Evolutionary conservation across 2,113 vertebrate species (phyloP), one percentile per base, ranked within the genome.

Genomic region (Furnarius figulus): DNA sequence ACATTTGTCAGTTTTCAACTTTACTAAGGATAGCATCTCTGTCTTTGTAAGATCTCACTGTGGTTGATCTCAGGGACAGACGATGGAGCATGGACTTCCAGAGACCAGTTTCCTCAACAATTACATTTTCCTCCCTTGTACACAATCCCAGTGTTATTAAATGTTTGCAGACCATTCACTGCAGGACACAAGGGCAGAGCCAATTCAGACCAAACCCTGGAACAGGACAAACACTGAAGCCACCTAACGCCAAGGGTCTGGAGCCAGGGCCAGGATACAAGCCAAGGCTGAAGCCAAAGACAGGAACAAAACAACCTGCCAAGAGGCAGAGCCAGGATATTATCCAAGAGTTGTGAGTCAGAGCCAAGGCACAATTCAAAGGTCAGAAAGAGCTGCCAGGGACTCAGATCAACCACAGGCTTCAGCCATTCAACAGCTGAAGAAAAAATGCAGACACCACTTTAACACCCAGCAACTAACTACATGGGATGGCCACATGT

Each of bases 321-420:
- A 94, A 71, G 18, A 93, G 37, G 30, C 58, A 90, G 33, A 90
- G 90, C 85, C 75, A 91, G 65, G 46, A 50, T 80, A 62, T 39
- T 72, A 95, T 95, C 79, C 79, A 58, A 95, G 23, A 16, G 8
- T 67, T 92, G 50, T 63, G 13, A 84, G 23, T 30, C 53, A 88
- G 65, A 90, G 85, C 67, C 83, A 90, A 90, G 63, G 77, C 70
- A 33, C 68, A 92, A 92, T 79, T 85, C 95, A 96, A 93, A 96
- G 95, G 94, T 95, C 88, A 94, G 59, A 24, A 80, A 77, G 50
- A 88, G 83, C 87, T 97, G 85, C 92, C 92, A 96, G 50, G 28
- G 46, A 9, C 82, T 88, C 73, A 75, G 50, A 94, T 90, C 87
- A 87, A 79, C 70, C 85, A 62, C 55, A 74, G 25, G 18, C 67